Base-by-base conservation (phyloP, 2,113 vertebrate species). In the Tympanuchus pallidicinctus region DNA sequence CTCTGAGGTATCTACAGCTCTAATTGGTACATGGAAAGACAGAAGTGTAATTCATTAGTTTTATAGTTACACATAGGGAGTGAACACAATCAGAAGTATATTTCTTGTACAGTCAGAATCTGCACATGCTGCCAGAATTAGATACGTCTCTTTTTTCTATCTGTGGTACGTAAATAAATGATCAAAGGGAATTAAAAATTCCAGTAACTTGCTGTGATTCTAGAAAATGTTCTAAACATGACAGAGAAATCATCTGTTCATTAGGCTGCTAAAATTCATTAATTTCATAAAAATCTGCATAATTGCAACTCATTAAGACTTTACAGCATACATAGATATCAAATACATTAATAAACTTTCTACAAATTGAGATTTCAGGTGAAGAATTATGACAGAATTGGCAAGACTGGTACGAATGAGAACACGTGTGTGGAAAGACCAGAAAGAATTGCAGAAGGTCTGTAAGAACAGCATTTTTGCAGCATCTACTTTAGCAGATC, bases 1-100 rank as follows among this genome's bases (percentile, higher is more conserved):
- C 57, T 98, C 92, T 30, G 97, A 96, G 2, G 86, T 70, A 82
- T 98, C 96, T 38, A 97, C 75, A 47, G 97, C 97, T 74, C 98
- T 98, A 69, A 65, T 82, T 38, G 34, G 36, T 27, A 69, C 28
- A 69, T 16, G 50, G 79, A 24, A 91, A 70, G 19, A 96, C 65
- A 90, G 48, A 50, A 82, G 27, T 6, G 10, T 22, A 73, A 61
- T 36, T 82, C 8, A 42, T 73, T 73, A 81, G 18, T 61, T 59
- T 81, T 27, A 61, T 6, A 50, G 1, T 20, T 63, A 50, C 66
- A 82, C 20, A 78, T 48, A 84, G 13, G 20, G 71, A 90, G 5
- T 8, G 9, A 65, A 88, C 8, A 30, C 30, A 86, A 34, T 59
- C 8, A 86, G n/a, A n/a, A n/a, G n/a, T 28, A 2, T 11, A 12